phyloP scores from a whole-genome alignment of 2,888 invertebrate species.

The Chalcis sispes region DNA sequence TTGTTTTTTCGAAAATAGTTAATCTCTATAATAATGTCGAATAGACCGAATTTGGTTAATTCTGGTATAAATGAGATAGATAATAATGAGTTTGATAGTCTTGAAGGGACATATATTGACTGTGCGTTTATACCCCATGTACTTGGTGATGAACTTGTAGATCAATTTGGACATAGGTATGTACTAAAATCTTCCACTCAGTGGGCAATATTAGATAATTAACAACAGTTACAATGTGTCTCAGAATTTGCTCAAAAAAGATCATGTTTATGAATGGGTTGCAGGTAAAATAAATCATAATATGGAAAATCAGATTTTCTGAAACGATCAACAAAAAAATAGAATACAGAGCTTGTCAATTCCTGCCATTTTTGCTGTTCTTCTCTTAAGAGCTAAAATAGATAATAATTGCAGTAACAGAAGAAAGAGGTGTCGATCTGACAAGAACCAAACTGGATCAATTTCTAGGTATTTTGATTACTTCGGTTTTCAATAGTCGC shows the following conservation, averaged over 20 bases:
- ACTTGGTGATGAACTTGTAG: no score
- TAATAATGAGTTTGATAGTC: no score
- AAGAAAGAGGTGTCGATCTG: neutral
- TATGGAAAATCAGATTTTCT: neutral
- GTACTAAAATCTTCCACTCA: no score
- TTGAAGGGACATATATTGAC: no score
- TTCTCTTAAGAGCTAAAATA: neutral
- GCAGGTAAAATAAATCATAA: neutral
- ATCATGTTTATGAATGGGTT: constrained; percentile 7
- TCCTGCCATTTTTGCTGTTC: neutral
- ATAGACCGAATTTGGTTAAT: no score
- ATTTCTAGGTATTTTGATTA: neutral
- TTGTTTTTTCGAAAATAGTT: no score
- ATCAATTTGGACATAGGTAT: no score
- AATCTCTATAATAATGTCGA: no score
- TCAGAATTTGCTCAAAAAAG: neutral
- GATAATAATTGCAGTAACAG: neutral
- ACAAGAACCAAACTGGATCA: neutral
- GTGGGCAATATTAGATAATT: no score
- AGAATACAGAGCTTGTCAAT: neutral
- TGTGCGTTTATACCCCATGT: no score
- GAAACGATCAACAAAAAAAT: neutral
- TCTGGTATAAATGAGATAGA: no score
- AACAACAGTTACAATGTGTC: no score
- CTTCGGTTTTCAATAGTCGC: neutral